Evolutionary conservation across 2,888 invertebrate species (phyloP).

Genomic region (Cheiracanthium punctorium): DNA sequence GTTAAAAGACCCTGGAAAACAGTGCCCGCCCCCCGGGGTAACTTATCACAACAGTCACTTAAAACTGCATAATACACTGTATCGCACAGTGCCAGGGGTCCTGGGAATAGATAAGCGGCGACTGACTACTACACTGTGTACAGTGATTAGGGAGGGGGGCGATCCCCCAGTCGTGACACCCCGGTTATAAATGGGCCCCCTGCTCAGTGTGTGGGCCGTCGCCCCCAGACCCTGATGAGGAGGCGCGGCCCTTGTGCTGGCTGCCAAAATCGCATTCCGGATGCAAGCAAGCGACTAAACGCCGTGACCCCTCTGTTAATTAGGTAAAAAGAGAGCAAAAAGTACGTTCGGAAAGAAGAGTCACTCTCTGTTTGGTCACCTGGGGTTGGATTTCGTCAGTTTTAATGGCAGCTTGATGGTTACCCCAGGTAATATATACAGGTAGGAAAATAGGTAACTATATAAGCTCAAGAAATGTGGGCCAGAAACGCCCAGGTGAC

Average conservation of each 20-base stretch:
- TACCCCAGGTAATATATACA: no score
- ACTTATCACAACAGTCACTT: constrained; percentile 20
- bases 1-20: neutral
- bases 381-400: neutral
- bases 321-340: constrained; percentile 33
- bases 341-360: neutral
- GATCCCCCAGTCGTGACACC: constrained; percentile 42
- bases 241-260: neutral
- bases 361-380: neutral
- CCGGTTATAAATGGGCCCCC: constrained; percentile 35
- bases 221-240: constrained; percentile 22
- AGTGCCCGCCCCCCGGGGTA: neutral
- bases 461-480: no score
- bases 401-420: neutral
- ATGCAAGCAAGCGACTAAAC: constrained; percentile 42
- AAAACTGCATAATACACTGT: neutral
- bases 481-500: no score
- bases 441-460: no score
- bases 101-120: constrained; percentile 23
- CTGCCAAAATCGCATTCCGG: constrained; percentile 29
- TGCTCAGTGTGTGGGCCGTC: constrained; percentile 50
- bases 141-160: constrained; percentile 38
- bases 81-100: constrained; percentile 9
- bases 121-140: no score
- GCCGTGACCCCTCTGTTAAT: constrained; percentile 53